Conservation (phyloP, 2,888 invertebrate genomes). For the Drosophila helvetica region DNA sequence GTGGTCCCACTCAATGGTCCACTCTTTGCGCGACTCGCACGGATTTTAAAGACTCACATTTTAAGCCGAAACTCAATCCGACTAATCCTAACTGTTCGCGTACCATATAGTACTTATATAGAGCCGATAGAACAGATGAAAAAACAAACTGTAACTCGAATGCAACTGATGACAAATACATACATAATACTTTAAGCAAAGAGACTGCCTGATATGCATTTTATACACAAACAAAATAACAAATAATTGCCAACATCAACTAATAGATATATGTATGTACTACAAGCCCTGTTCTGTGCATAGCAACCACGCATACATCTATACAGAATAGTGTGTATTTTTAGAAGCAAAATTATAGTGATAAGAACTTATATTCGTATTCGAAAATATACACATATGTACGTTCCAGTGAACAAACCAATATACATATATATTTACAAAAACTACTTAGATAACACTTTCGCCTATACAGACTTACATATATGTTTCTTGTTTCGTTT, state of each 20-base stretch:
- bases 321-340: slow-evolving; percentile 42
- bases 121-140: slow-evolving; percentile 7
- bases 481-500: slow-evolving; percentile 46
- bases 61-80: slow-evolving; percentile 24
- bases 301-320: slow-evolving; percentile 53
- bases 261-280: slow-evolving; percentile 12
- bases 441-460: slow-evolving; percentile 50
- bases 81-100: slow-evolving; percentile 26
- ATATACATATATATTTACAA: slow-evolving; percentile 23
- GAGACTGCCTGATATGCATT: slow-evolving; percentile 74
- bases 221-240: slow-evolving; percentile 48
- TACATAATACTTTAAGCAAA: slow-evolving; percentile 58
- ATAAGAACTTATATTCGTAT: slow-evolving; percentile 54
- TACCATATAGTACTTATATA: too few species aligned
- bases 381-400: slow-evolving; percentile 27
- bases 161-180: slow-evolving; percentile 76
- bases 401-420: slow-evolving; percentile 39
- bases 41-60: slow-evolving; percentile 39
- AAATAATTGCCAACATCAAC: slow-evolving; percentile 39
- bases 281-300: slow-evolving; percentile 40
- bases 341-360: slow-evolving; percentile 49
- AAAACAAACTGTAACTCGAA: slow-evolving; percentile 58
- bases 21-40: slow-evolving; percentile 56
- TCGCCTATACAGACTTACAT: slow-evolving; percentile 29
- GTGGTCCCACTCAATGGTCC: slow-evolving; percentile 24